Percentiles rank a stretch among this genome's conserved stretches.
Evolutionary conservation across 2,888 invertebrate genomes (phyloP).

Genomic region (Noctua janthina): DNA sequence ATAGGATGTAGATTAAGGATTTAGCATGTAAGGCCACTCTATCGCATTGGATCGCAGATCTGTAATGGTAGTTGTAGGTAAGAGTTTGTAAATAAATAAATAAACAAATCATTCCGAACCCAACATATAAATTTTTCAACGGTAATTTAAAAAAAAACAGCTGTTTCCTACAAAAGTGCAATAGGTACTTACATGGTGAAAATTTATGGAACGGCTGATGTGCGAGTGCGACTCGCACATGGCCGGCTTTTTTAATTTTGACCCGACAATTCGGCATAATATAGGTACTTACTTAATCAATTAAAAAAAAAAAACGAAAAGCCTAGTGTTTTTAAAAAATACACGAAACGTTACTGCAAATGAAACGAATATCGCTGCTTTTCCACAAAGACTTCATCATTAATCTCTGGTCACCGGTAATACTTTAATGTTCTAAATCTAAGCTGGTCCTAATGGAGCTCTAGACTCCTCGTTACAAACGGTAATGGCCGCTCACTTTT

Average conservation of each 20-base stretch:
- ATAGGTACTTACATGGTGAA: background rate
- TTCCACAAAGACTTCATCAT: slow-evolving; percentile 40
- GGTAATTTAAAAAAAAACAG: background rate
- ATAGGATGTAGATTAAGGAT: no score
- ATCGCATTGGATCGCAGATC: no score
- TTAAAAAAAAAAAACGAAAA: background rate
- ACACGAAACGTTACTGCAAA: background rate
- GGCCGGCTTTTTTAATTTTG: background rate
- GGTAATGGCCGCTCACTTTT: slow-evolving; percentile 78
- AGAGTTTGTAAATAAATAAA: no score
- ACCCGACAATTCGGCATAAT: background rate
- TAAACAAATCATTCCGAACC: no score
- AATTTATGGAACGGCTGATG: background rate
- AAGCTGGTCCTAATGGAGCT: slow-evolving; percentile 72
- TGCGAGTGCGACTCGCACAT: background rate
- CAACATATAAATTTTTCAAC: no score
- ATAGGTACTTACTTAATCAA: background rate
- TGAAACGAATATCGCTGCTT: slow-evolving; percentile 31
- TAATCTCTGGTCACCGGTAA: slow-evolving; percentile 51
- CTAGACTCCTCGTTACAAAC: slow-evolving; percentile 72
- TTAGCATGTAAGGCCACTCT: no score
- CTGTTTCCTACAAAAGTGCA: background rate
- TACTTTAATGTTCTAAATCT: slow-evolving; percentile 69
- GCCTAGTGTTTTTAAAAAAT: background rate
- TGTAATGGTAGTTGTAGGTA: no score